These are phyloP conservation scores for Palaemon carinicauda DNA, from an alignment of 1,140 invertebrate species.

Conservation along the genomic window DNA sequence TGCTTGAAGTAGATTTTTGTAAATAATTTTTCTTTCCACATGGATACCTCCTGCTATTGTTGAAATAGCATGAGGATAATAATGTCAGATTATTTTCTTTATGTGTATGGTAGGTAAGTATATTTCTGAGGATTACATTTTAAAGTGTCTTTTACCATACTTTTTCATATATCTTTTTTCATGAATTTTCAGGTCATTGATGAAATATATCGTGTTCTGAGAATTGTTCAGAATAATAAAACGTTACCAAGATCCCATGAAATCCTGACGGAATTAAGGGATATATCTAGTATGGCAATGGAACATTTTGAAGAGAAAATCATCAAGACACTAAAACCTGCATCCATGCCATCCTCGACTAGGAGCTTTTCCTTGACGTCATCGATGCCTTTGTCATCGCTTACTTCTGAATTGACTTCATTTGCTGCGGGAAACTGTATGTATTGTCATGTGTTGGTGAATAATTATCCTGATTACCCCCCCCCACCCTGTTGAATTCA, in stretches of 20 bases:
- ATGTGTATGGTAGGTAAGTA: too few relatives aligned
- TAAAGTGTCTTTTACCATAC: too few relatives aligned
- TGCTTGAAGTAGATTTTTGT: too few relatives aligned
- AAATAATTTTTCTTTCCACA: too few relatives aligned
- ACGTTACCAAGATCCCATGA: constrained; percentile 82
- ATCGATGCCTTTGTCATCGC: not conserved
- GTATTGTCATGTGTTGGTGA: not conserved
- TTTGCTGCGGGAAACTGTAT: constrained; percentile 2
- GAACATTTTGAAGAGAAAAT: constrained; percentile 96
- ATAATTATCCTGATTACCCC: too few relatives aligned
- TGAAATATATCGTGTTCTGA: constrained; percentile 81
- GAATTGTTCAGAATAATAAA: constrained; percentile 73
- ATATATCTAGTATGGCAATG: constrained; percentile 95
- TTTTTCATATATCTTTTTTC: too few relatives aligned
- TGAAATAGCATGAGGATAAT: too few relatives aligned
- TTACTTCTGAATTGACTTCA: not conserved
- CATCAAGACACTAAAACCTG: constrained; percentile 66
- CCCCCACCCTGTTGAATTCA: too few relatives aligned
- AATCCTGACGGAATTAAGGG: constrained; percentile 85
- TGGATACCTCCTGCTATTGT: too few relatives aligned
- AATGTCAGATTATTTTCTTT: too few relatives aligned
- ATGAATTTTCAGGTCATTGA: constrained; percentile 78
- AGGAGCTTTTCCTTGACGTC: constrained; percentile 25
- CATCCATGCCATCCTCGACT: not conserved
- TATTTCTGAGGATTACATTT: too few relatives aligned